Conservation (phyloP, 2,797 vertebrate genomes). For the Dendrocincla tyrannina region DNA sequence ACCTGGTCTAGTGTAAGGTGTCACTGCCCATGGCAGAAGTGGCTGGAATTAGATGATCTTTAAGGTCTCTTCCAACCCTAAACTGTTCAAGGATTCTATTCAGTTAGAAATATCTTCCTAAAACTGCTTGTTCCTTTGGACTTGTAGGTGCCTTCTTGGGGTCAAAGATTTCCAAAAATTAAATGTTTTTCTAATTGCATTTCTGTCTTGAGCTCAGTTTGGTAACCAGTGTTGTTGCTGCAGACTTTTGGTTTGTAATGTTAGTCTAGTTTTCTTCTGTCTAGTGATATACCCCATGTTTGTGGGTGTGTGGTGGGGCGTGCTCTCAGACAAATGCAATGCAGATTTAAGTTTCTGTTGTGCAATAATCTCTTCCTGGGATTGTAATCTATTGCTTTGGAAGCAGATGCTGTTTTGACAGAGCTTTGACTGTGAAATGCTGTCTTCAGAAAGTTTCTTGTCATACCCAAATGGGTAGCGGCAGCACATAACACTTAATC, state of each 20-base stretch:
- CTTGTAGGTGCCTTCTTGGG: not conserved
- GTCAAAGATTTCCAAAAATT: not conserved
- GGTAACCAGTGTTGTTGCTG: not conserved
- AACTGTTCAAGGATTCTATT: not conserved
- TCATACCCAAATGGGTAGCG: not conserved
- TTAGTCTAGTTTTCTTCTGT: not conserved
- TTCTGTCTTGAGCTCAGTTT: not conserved
- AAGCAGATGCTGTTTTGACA: not conserved
- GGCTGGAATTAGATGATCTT: not conserved
- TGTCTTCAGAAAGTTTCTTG: not conserved
- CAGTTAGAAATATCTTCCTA: not conserved
- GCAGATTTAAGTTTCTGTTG: not conserved
- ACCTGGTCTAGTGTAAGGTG: not conserved
- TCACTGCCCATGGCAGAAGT: not conserved
- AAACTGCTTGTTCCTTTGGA: not conserved
- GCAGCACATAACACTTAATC: not conserved
- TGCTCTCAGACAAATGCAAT: not conserved
- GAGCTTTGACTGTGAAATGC: not conserved
- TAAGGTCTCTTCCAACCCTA: not conserved
- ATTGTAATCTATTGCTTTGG: not conserved
- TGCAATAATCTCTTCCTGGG: not conserved
- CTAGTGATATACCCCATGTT: fast-evolving
- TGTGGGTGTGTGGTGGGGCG: not conserved
- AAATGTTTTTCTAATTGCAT: not conserved
- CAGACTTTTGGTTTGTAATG: not conserved